Percentiles rank a stretch among this genome's conserved stretches.
Evolutionary conservation across 2,113 vertebrate species (phyloP).

Genomic region (Smithornis capensis): DNA sequence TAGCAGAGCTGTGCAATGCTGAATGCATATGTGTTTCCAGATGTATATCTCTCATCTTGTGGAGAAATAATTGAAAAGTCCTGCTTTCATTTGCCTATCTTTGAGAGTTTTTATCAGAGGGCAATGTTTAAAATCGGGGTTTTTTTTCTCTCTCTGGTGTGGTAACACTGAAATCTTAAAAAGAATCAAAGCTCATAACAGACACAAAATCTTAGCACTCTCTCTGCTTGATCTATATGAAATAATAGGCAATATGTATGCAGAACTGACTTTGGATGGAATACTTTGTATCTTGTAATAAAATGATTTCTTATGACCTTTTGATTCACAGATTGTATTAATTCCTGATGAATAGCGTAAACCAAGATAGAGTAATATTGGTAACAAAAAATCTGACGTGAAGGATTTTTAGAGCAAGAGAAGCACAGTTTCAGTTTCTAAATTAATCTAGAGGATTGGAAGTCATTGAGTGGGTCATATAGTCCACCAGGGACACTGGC

Average conservation of each 20-base stretch:
- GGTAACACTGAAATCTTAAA: not conserved
- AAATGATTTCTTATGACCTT: not conserved
- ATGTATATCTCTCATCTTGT: not conserved
- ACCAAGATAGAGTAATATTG: not conserved
- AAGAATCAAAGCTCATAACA: not conserved
- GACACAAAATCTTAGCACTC: not conserved
- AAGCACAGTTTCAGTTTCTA: not conserved
- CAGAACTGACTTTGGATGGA: not conserved
- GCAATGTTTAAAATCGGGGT: not conserved
- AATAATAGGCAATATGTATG: not conserved
- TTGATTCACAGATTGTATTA: not conserved
- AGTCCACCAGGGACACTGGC: not conserved
- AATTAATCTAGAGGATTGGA: not conserved
- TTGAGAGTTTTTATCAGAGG: not conserved
- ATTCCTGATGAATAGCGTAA: not conserved
- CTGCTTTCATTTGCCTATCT: not conserved
- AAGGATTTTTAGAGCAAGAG: not conserved
- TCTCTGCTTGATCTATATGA: not conserved
- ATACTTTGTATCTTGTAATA: not conserved
- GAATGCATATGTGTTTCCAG: not conserved
- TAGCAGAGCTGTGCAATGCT: not conserved
- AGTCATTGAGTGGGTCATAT: not conserved
- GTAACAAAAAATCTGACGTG: not conserved
- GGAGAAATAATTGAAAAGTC: not conserved
- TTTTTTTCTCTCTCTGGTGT: accelerated